Evolutionary conservation across 2,888 invertebrate genomes (phyloP).

Genomic region (Caenorhabditis uteleia): DNA sequence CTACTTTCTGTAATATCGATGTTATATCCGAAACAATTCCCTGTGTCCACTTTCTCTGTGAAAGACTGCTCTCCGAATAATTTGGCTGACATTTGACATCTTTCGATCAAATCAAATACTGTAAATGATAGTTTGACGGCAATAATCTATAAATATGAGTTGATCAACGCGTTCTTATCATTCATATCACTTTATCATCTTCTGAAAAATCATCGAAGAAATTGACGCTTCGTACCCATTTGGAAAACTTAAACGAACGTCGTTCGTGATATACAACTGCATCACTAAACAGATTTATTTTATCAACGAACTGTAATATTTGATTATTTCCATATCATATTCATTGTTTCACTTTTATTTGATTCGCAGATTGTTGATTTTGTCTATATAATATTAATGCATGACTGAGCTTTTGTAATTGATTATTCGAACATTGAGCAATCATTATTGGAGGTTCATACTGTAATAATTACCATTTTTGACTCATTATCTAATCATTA

Average conservation of each 20-base stretch:
- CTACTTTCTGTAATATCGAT: constrained; percentile 9
- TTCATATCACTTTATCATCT: constrained; percentile 17
- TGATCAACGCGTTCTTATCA: neutral
- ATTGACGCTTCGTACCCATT: constrained; percentile 26
- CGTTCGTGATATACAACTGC: constrained; percentile 12
- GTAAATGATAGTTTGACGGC: constrained; percentile 25
- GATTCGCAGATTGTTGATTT: constrained; percentile 21
- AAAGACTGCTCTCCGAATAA: constrained; percentile 15
- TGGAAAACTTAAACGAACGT: constrained; percentile 24
- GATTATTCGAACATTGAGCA: constrained; percentile 20
- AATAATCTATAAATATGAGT: constrained; percentile 10
- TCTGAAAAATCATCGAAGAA: constrained; percentile 19
- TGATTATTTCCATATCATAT: too few relatives aligned
- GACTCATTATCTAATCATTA: neutral
- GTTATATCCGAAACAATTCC: neutral
- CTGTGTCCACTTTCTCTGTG: constrained; percentile 10
- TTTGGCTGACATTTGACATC: constrained; percentile 24
- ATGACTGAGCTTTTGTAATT: constrained; percentile 18
- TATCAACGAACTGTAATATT: constrained; percentile 24
- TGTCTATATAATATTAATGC: constrained; percentile 18
- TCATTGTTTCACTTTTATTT: constrained; percentile 15
- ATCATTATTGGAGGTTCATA: constrained; percentile 28
- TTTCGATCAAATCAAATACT: constrained; percentile 20
- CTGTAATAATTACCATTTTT: constrained; percentile 6
- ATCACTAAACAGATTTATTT: constrained; percentile 14